phyloP scores from a whole-genome alignment of 2,888 invertebrate species.

The Nomada lathburiana region DNA sequence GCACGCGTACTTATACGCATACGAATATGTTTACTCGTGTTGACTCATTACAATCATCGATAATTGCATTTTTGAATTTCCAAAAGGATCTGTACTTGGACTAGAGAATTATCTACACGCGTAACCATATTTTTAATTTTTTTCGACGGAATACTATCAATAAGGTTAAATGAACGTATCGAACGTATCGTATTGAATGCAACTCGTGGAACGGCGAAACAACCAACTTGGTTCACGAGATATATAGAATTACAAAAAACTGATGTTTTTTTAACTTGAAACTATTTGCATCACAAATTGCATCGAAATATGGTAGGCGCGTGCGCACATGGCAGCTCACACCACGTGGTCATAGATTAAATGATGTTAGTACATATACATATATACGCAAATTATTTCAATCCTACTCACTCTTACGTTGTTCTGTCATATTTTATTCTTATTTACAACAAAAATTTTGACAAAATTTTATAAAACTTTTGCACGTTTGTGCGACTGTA shows the following conservation, averaged over 20 bases:
- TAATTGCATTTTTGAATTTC: neutral
- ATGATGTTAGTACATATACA: neutral
- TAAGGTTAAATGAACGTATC: neutral
- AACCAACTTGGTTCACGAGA: too few relatives aligned
- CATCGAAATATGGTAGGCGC: neutral
- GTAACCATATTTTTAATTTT: neutral
- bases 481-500: too few relatives aligned
- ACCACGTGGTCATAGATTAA: neutral
- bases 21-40: constrained; percentile 42
- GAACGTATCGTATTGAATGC: neutral
- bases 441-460: neutral
- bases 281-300: neutral
- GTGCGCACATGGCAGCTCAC: neutral
- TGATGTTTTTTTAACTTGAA: neutral
- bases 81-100: neutral
- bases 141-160: neutral
- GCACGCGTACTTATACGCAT: constrained; percentile 30
- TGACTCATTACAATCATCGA: neutral
- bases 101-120: neutral
- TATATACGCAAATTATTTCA: neutral
- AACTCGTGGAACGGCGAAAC: neutral
- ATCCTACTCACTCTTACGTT: too few relatives aligned
- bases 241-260: neutral
- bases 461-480: neutral
- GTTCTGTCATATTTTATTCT: too few relatives aligned